Base-by-base conservation (phyloP, 2,113 vertebrate species). In the Callospermophilus lateralis region DNA sequence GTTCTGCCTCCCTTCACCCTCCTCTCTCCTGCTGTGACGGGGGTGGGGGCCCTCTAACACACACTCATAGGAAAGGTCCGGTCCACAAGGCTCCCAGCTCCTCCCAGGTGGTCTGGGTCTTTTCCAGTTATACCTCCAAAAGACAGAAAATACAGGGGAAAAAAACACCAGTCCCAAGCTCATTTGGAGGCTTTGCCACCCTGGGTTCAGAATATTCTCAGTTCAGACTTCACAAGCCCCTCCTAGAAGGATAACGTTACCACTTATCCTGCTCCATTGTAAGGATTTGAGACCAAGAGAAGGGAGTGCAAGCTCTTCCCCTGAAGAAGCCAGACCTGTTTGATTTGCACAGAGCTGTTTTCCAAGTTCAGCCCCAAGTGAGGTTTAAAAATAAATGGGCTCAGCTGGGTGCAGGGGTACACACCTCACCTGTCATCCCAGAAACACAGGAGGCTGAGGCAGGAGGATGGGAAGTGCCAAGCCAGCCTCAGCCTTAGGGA, bases 231-330 rank as follows among this genome's bases (percentile, higher is more conserved):
- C 91, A 39, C 45, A 15, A 32, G 76, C 34, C 0, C 45, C 17
- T 5, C 20, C 37, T 3, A 3, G 79, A 8, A 78, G 2, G 28
- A 67, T 70, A 84, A 39, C 87, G 12, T 39, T n/a, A 45, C 34
- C 11, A 39, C 3, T 19, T 10, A 22, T 80, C 42, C 26, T 30
- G 20, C 6, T 83, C 48, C 61, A 24, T 1, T 39, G 0, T 84
- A 51, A 93, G 48, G 70, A 88, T 93, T 93, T 79, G 6, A 76
- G 70, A 53, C 86, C 81, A 55, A 81, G 24, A 90, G 80, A 97
- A 88, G 24, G 20, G 65, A 93, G 93, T 93, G 9, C 67, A 39
- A 39, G 26, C 26, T 20, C 10, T 3, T 78, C 32, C 67, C 65
- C 89, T 79, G 48, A 65, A 76, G 65, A 11, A 20, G 4, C 0